These are phyloP conservation scores for Zaprionus bogoriensis DNA, from an alignment of 2,888 invertebrate genomes.

Conservation along the genomic window DNA sequence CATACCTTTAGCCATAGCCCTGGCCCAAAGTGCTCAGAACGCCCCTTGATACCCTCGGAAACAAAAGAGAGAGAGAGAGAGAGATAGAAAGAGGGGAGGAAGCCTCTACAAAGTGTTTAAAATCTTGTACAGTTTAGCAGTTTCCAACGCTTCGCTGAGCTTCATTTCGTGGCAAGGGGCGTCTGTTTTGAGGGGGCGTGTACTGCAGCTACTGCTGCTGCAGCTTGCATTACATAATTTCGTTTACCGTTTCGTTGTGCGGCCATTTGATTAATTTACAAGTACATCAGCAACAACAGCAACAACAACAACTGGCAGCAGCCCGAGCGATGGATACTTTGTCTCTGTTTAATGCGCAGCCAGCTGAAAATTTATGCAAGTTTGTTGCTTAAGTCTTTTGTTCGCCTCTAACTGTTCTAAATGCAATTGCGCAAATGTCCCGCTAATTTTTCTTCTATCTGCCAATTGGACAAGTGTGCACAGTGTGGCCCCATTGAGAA, in stretches of 20 bases:
- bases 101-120: conserved; percentile 57
- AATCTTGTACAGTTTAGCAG: conserved; percentile 70
- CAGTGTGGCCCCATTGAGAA: conserved; percentile 12
- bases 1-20: conserved; percentile 26
- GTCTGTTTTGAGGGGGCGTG: conserved; percentile 3
- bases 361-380: conserved; percentile 64
- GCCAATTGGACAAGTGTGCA: conserved; percentile 7
- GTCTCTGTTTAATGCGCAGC: conserved; percentile 52
- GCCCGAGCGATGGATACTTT: too few species aligned
- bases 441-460: conserved; percentile 55
- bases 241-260: conserved; percentile 68
- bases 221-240: conserved; percentile 66
- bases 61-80: neutral
- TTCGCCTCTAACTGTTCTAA: conserved; percentile 60
- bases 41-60: conserved; percentile 6
- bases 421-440: conserved; percentile 56
- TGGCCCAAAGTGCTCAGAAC: conserved; percentile 52
- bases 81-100: neutral
- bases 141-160: conserved; percentile 67
- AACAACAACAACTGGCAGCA: too few species aligned
- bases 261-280: conserved; percentile 69
- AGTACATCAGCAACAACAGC: conserved; percentile 14
- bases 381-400: conserved; percentile 70
- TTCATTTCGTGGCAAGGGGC: conserved; percentile 4
- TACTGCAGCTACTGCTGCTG: conserved; percentile 9